Base-by-base conservation (phyloP, 2,888 invertebrate genomes). In the Chouioia cunea region DNA sequence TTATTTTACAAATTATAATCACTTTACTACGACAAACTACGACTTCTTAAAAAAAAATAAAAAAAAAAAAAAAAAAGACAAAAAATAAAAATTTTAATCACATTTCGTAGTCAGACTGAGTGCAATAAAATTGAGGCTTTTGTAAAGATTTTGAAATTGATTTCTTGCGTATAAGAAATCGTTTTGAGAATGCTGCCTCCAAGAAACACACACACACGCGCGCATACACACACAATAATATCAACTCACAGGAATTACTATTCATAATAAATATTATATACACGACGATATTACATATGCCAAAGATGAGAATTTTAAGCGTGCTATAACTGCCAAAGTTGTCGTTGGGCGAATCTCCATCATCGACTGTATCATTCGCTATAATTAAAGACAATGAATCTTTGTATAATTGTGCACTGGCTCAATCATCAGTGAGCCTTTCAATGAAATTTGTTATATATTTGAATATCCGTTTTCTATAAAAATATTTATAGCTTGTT, bases 401-500 rank as follows among this genome's bases (percentile, higher is more conserved):
- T 65, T 69, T 68, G 36, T 48, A 67, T 63, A 57, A 71, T 57
- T 65, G 67, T 64, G 59, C 14, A 63, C 6, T 20, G 63, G 50
- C 59, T 72, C 65, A 59, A 65, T 12, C 44, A 65, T 12, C 44
- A 14, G 53, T 63, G 69, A 69, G 58, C 15, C 18, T 65, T 64
- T n/a, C 50, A 60, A 65, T 65, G 53, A 63, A 48, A 46, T 62
- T 68, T 72, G 63, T 74, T 65, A 63, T 47, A 50, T 67, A 53
- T 48, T 72, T 56, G 47, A 72, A 57, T 57, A 63, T 58, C 43
- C 62, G 57, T 65, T 68, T 69, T 73, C 58, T 50, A 62, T 50
- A 65, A 47, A 60, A 57, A 70, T 72, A 69, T 65, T 71, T 59
- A 67, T 65, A 59, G 70, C 64, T 70, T 70, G 70, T 70, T 70